A percentile compares a stretch with the other conserved stretches of the same genome.
Conservation (phyloP, 1,140 invertebrate species). For the Mya arenaria region DNA sequence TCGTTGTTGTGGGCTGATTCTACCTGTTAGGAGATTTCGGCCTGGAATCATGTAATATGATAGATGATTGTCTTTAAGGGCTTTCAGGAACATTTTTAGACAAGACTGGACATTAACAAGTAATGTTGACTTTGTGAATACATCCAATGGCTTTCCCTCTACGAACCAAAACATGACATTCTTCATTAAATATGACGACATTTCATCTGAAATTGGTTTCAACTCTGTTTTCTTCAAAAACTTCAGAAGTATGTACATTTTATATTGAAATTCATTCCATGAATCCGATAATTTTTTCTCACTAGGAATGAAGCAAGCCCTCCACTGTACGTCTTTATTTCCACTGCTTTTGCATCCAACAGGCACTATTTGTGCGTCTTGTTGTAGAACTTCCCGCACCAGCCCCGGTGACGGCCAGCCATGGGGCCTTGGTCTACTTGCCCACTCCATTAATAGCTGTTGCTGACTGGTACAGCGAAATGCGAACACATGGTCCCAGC, state of each 20-base stretch:
- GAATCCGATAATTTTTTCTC: neutral
- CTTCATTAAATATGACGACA: conserved; percentile 31
- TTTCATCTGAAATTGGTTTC: neutral
- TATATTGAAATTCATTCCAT: neutral
- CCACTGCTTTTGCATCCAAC: neutral
- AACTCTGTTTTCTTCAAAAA: neutral
- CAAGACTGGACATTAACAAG: too few species aligned
- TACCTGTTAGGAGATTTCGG: too few species aligned
- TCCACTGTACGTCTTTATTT: conserved; percentile 15
- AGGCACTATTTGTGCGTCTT: neutral
- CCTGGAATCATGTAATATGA: too few species aligned
- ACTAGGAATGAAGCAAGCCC: conserved; percentile 11
- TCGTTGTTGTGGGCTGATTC: too few species aligned
- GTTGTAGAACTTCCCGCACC: neutral
- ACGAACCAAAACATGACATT: conserved; percentile 17
- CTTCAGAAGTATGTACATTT: conserved; percentile 36
- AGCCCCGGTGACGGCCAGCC: neutral
- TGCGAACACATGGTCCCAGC: conserved; percentile 26
- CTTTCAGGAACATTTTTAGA: too few species aligned
- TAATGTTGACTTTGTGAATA: neutral
- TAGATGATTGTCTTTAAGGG: too few species aligned
- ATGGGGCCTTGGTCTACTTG: neutral
- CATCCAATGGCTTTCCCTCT: neutral
- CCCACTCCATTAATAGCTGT: conserved; percentile 9
- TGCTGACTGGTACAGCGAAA: neutral